Evolutionary conservation across 2,888 invertebrate species (phyloP), one percentile per base, ranked within the genome.

Genomic region (Diloba caeruleocephala): DNA sequence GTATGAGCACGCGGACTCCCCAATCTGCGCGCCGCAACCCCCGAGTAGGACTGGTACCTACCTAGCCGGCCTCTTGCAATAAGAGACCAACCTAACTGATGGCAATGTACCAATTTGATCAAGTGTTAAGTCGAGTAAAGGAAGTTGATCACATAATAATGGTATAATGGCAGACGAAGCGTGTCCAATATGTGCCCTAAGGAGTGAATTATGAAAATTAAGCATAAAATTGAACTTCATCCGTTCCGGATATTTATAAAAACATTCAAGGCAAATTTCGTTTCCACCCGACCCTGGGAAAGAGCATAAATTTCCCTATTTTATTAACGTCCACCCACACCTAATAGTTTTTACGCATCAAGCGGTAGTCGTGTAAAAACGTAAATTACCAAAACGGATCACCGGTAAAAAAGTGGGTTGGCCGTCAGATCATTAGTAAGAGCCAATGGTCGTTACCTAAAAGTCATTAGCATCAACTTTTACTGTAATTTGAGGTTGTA

Each of bases 381-480:
- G 78, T 79, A 88, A 88, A 89, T 89, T 86, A 90, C 88, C 86
- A 81, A 89, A 90, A 88, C 87, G 83, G 86, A 91, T 87, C 84
- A 84, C 78, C 79, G 78, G 85, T 87, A 88, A 90, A 90, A 89
- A 90, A 92, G 92, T 90, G 90, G 93, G 92, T 76, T 73, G 92
- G 84, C 74, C 86, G 77, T 56, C 73, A 71, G 79, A 85, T 90
- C 92, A 92, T 92, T 92, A 93, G 91, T 84, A 79, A 62, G 84
- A 84, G 82, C 93, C 93, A 92, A 93, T 93, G 91, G 90, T 90
- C 88, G 92, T 88, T 90, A 92, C 92, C 88, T 83, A 89, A 92
- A 93, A 90, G 87, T 91, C 93, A 92, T 93, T 93, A 93, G 87
- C 84, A 78, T 85, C 84, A 87, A 90, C 90, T 92, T 92, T 91